Percentiles rank a stretch among this genome's conserved stretches.
Evolutionary conservation across 1,140 invertebrate species (phyloP).

Genomic region (Solen grandis): DNA sequence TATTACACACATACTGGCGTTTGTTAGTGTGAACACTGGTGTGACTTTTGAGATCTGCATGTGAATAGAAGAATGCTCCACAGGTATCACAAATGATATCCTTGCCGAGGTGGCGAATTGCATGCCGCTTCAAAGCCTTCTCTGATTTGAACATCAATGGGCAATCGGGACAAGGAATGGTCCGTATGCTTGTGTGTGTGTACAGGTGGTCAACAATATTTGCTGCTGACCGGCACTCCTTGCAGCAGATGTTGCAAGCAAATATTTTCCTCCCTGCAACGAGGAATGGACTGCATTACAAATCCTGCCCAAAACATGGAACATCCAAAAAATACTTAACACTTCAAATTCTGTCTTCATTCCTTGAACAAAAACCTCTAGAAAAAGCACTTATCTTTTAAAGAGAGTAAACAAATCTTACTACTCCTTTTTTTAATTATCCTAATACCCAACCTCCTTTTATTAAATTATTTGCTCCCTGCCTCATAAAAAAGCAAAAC

Average conservation of each 20-base stretch:
- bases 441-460: no score
- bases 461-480: no score
- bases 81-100: constrained; percentile 15
- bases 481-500: no score
- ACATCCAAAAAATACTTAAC: no score
- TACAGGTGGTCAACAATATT: constrained; percentile 10
- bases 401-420: no score
- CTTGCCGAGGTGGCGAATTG: not conserved
- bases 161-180: not conserved
- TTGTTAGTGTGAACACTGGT: constrained; percentile 11
- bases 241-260: constrained; percentile 9
- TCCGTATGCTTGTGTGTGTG: not conserved
- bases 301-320: no score
- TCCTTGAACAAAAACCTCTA: no score
- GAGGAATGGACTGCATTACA: no score
- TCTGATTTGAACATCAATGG: not conserved
- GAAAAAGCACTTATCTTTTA: no score
- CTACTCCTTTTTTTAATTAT: no score
- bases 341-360: no score
- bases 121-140: constrained; percentile 3
- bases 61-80: not conserved
- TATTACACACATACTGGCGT: constrained; percentile 15
- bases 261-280: constrained; percentile 17
- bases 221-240: not conserved
- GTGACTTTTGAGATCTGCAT: not conserved